Conservation (phyloP, 1,140 invertebrate species). For the Papilio dardanus region DNA sequence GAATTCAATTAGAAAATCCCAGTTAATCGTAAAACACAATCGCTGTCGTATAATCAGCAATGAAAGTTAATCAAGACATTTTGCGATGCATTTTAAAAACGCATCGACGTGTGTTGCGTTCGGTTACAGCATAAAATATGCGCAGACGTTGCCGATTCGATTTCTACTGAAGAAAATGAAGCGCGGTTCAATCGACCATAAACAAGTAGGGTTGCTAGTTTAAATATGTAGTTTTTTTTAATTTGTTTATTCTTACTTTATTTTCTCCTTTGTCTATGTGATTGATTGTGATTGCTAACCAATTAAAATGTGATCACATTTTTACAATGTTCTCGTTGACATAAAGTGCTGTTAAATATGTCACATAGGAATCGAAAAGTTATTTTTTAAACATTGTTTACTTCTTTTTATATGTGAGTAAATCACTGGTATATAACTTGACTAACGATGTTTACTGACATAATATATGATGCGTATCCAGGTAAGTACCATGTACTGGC, state of each 20-base stretch:
- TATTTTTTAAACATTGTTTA: no score
- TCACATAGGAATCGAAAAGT: no score
- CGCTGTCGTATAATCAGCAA: neutral
- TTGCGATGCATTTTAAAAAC: slow-evolving; percentile 15
- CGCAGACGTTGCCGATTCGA: slow-evolving; percentile 21
- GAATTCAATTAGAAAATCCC: neutral
- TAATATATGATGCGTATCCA: neutral
- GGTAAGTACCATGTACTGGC: no score
- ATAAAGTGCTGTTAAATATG: no score
- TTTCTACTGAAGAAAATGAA: slow-evolving; percentile 30
- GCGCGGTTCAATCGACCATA: slow-evolving; percentile 31
- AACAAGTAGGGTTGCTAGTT: slow-evolving; percentile 17
- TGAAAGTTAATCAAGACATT: slow-evolving; percentile 3
- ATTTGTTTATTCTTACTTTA: no score
- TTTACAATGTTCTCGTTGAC: no score
- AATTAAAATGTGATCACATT: no score
- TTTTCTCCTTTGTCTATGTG: no score
- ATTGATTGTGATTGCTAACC: no score
- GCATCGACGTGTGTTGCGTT: neutral
- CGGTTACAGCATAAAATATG: slow-evolving; percentile 29
- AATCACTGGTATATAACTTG: neutral
- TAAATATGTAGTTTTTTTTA: neutral
- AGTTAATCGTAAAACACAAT: neutral
- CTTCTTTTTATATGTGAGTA: no score
- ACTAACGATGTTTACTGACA: no score